Percentiles rank a stretch among this genome's conserved stretches.
phyloP scores from a whole-genome alignment of 1,140 invertebrate species.

The Orius insidiosus region DNA sequence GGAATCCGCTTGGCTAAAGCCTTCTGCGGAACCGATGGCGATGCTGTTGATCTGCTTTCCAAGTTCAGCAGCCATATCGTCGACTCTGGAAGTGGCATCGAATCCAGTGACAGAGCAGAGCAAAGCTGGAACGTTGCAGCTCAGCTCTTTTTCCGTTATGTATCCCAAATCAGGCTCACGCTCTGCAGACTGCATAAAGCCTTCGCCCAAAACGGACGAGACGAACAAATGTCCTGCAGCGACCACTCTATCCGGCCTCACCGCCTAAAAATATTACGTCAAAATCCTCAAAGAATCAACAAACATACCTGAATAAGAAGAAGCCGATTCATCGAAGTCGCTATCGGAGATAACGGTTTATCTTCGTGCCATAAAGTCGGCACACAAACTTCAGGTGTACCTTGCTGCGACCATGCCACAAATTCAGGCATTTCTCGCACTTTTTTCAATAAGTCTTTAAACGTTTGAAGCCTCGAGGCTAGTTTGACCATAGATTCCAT shows the following conservation, averaged over 20 bases:
- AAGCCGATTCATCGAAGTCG: constrained; percentile 71
- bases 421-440: constrained; percentile 60
- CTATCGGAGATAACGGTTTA: constrained; percentile 51
- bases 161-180: constrained; percentile 74
- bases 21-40: constrained; percentile 97
- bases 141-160: constrained; percentile 82
- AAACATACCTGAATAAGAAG: constrained; percentile 62
- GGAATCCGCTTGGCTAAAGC: constrained; percentile 94
- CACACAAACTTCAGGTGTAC: constrained; percentile 79
- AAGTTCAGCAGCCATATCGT: constrained; percentile 89
- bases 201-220: constrained; percentile 61
- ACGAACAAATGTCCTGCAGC: constrained; percentile 80
- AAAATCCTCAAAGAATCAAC: constrained; percentile 6
- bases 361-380: constrained; percentile 82
- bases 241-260: constrained; percentile 85
- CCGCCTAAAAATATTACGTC: constrained; percentile 40
- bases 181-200: constrained; percentile 82
- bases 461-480: constrained; percentile 51
- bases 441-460: constrained; percentile 61
- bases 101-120: constrained; percentile 96
- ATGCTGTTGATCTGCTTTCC: constrained; percentile 90
- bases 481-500: constrained; percentile 58
- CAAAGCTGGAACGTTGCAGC: constrained; percentile 78
- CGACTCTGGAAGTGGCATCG: constrained; percentile 73
- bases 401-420: constrained; percentile 70